Conservation (phyloP, 2,113 vertebrate genomes). For the Hyperopisus bebe region DNA sequence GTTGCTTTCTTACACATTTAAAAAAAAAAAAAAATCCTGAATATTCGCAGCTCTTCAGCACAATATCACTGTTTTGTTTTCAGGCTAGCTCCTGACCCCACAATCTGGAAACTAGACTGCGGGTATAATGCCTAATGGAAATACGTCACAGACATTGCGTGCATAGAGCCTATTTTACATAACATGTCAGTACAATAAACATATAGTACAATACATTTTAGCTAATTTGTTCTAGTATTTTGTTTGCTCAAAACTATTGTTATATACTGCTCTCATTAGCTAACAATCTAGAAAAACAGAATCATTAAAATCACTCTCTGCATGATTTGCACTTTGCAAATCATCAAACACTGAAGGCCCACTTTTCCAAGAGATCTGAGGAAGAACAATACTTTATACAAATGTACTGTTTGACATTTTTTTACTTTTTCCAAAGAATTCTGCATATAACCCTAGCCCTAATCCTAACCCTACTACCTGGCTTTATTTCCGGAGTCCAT, state of each 20-base stretch:
- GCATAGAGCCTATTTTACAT: too few species aligned
- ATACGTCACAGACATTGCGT: too few species aligned
- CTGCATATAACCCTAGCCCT: background rate
- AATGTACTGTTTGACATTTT: background rate
- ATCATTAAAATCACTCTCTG: background rate
- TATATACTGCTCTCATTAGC: background rate
- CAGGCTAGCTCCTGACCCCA: too few species aligned
- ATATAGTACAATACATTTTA: too few species aligned
- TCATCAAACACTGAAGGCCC: background rate
- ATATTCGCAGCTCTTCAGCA: too few species aligned
- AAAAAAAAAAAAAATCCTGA: too few species aligned
- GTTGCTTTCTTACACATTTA: too few species aligned
- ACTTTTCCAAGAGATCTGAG: background rate
- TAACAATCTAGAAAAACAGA: background rate
- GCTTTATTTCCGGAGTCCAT: constrained; percentile 99
- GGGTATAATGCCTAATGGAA: too few species aligned
- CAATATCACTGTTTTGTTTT: too few species aligned
- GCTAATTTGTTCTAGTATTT: too few species aligned
- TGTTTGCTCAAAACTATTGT: background rate
- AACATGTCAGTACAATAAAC: too few species aligned
- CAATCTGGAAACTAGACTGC: too few species aligned
- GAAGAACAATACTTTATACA: background rate
- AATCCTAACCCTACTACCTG: constrained; percentile 59
- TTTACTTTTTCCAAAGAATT: background rate
- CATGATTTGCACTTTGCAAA: background rate